Evolutionary conservation across 2,888 invertebrate genomes (phyloP).

Genomic region (Timandra comae): DNA sequence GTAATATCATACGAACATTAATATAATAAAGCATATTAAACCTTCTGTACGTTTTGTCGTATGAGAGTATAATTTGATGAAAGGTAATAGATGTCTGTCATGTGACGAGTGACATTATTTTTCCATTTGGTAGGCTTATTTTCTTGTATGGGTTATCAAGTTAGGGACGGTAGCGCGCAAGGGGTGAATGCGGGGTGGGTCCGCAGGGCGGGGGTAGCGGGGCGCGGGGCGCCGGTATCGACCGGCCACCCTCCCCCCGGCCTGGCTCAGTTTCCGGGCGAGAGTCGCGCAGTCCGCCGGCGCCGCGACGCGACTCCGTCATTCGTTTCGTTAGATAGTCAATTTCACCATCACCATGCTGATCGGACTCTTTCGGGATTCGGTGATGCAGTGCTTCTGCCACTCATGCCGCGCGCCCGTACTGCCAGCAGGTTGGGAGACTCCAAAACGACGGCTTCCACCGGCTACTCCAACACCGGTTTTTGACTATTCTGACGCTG

Average conservation of each 20-base stretch:
- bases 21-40: no score
- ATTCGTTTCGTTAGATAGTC: conserved; percentile 64
- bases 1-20: no score
- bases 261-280: conserved; percentile 75
- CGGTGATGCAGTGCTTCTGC: conserved; percentile 95
- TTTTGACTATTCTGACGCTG: conserved; percentile 33
- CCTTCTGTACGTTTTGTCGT: no score
- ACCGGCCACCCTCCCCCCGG: conserved; percentile 77
- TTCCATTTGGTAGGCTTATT: conserved; percentile 73
- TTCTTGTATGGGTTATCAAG: conserved; percentile 73
- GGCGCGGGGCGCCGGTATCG: conserved; percentile 73
- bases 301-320: conserved; percentile 68
- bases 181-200: conserved; percentile 57
- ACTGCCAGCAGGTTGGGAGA: conserved; percentile 83
- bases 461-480: conserved; percentile 5
- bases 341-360: conserved; percentile 80
- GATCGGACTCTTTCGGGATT: conserved; percentile 93
- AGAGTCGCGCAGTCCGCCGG: conserved; percentile 79
- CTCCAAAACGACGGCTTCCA: conserved; percentile 4
- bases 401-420: conserved; percentile 92
- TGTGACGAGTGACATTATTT: conserved; percentile 64
- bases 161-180: conserved; percentile 61
- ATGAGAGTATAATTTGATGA: conserved; percentile 31
- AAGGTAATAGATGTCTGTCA: conserved; percentile 49
- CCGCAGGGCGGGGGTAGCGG: conserved; percentile 63